Evolutionary conservation across 2,888 invertebrate genomes (phyloP).

Genomic region (Agonopterix heracliana): DNA sequence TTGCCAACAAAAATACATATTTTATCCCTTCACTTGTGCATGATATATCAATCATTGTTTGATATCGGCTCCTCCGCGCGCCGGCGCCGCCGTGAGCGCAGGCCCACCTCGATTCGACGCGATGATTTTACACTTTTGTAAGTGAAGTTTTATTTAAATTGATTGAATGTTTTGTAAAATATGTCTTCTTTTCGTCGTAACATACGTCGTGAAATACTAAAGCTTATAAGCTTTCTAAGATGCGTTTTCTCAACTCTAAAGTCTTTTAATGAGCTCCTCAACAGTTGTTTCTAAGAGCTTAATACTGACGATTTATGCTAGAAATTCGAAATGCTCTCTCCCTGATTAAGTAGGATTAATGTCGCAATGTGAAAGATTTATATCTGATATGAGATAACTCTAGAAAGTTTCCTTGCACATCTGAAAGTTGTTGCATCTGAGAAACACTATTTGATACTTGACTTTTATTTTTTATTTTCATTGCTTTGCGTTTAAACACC

Average conservation of each 20-base stretch:
- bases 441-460: background rate
- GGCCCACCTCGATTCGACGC: slow-evolving; percentile 16
- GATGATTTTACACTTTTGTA: slow-evolving; percentile 19
- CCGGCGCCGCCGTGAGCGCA: background rate
- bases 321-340: too few relatives aligned
- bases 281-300: too few relatives aligned
- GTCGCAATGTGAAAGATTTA: too few relatives aligned
- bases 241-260: too few relatives aligned
- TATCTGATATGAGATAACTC: too few relatives aligned
- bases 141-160: slow-evolving; percentile 3
- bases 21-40: slow-evolving; percentile 17
- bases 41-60: slow-evolving; percentile 37
- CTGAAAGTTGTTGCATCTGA: background rate
- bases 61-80: slow-evolving; percentile 17
- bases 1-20: slow-evolving; percentile 3
- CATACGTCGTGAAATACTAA: too few relatives aligned
- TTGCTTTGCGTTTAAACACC: slow-evolving; percentile 1
- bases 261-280: too few relatives aligned
- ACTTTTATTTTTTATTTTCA: slow-evolving; percentile 2
- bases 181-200: background rate
- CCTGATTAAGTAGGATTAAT: too few relatives aligned
- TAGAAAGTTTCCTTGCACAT: background rate
- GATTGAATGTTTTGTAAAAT: slow-evolving; percentile 1
- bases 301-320: too few relatives aligned
- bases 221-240: too few relatives aligned